Evolutionary conservation across 1,140 invertebrate species (phyloP).

Genomic region (Caenorhabditis latens): DNA sequence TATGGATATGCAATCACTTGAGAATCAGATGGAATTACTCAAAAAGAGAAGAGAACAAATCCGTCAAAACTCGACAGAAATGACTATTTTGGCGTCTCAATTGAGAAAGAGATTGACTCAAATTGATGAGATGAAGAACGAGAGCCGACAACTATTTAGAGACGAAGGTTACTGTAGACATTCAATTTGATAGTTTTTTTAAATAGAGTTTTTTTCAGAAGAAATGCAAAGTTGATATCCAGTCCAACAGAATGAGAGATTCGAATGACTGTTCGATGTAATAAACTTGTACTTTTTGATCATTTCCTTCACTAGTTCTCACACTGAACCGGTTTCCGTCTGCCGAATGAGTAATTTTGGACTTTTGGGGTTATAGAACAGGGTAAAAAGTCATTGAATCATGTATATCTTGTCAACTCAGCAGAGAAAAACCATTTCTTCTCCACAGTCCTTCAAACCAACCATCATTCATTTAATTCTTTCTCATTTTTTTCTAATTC

Average conservation of each 20-base stretch:
- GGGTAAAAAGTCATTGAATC: no score
- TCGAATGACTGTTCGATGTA: neutral
- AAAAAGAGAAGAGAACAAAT: constrained; percentile 27
- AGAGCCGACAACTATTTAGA: neutral
- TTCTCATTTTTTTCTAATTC: neutral
- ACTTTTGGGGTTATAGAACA: no score
- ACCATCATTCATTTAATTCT: no score
- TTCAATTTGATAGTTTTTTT: neutral
- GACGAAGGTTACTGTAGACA: neutral
- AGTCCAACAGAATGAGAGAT: neutral
- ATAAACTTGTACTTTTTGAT: neutral
- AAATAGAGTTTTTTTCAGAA: neutral
- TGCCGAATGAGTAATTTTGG: no score
- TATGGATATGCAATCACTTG: constrained; percentile 17
- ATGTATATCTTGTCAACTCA: no score
- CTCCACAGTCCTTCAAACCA: no score
- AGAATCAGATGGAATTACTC: constrained; percentile 11
- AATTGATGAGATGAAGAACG: neutral
- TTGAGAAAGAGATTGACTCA: neutral
- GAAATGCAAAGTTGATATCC: neutral
- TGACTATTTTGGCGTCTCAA: constrained; percentile 10
- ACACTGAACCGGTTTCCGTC: neutral
- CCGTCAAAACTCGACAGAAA: constrained; percentile 16
- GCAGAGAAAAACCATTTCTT: no score
- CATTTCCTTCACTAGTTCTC: neutral